phyloP scores from a whole-genome alignment of 2,113 vertebrate genomes.

The Callospermophilus lateralis region DNA sequence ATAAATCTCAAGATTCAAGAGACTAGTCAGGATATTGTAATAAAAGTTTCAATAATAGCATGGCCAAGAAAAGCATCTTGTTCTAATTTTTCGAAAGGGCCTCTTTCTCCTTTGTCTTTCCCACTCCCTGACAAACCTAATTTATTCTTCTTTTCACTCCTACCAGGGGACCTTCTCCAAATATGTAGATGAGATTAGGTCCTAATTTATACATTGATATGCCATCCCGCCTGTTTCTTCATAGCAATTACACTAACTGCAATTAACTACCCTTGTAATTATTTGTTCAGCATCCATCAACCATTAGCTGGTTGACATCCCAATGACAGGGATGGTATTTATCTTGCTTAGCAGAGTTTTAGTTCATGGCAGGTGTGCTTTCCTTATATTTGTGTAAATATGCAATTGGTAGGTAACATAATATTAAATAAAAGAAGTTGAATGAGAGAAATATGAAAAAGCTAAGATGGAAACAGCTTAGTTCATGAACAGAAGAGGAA shows the following conservation, averaged over 20 bases:
- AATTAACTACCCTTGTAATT: not conserved
- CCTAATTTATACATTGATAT: not conserved
- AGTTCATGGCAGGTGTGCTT: not conserved
- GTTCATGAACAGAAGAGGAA: not conserved
- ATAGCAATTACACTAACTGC: not conserved
- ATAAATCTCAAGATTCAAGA: not conserved
- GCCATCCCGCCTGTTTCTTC: not conserved
- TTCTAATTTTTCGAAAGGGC: not conserved
- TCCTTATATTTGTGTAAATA: not conserved
- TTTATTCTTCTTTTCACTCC: not conserved
- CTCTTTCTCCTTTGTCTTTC: not conserved
- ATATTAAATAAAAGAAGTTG: conserved; percentile 10
- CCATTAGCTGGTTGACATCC: not conserved
- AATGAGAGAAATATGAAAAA: not conserved
- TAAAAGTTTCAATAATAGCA: not conserved
- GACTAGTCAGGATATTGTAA: not conserved
- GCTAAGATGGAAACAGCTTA: not conserved
- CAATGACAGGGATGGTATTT: not conserved
- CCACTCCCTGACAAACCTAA: not conserved
- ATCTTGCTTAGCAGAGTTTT: not conserved
- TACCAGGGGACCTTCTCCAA: not conserved
- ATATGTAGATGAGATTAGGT: not conserved
- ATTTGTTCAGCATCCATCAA: not conserved
- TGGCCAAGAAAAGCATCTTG: not conserved
- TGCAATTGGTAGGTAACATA: not conserved